A percentile compares a stretch with the other conserved stretches of the same genome.
Evolutionary conservation across 2,888 invertebrate species (phyloP).

Genomic region (Nipponacmea schrenckii): DNA sequence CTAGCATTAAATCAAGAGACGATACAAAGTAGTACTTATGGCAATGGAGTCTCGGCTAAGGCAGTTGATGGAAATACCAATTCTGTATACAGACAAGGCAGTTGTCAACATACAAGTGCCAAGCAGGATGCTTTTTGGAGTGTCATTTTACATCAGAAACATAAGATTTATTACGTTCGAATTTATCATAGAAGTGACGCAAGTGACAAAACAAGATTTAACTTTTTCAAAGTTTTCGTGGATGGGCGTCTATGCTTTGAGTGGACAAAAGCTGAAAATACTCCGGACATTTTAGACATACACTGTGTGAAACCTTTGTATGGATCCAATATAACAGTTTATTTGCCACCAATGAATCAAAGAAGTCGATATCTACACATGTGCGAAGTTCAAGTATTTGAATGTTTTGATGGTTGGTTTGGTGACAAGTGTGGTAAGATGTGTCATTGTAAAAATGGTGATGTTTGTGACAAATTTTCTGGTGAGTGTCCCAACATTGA

Average conservation of each 20-base stretch:
- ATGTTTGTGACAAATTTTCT: neutral
- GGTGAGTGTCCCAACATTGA: neutral
- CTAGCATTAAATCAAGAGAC: neutral
- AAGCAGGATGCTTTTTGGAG: neutral
- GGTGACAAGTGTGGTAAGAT: neutral
- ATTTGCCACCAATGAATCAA: neutral
- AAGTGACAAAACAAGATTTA: conserved; percentile 1
- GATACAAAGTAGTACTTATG: neutral
- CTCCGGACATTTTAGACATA: neutral
- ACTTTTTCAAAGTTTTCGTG: neutral
- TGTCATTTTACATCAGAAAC: neutral
- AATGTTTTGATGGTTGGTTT: neutral
- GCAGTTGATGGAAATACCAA: neutral
- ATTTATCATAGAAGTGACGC: neutral
- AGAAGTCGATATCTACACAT: neutral
- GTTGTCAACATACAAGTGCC: neutral
- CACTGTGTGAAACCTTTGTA: neutral
- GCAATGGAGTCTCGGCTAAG: neutral
- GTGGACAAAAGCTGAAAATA: neutral
- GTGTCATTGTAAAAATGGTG: neutral
- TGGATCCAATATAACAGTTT: neutral
- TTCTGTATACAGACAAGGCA: neutral
- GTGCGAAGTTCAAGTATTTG: neutral
- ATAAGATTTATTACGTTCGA: neutral
- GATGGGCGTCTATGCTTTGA: conserved; percentile 5